Conservation (phyloP, 2,113 vertebrate genomes). For the Theristicus caerulescens region DNA sequence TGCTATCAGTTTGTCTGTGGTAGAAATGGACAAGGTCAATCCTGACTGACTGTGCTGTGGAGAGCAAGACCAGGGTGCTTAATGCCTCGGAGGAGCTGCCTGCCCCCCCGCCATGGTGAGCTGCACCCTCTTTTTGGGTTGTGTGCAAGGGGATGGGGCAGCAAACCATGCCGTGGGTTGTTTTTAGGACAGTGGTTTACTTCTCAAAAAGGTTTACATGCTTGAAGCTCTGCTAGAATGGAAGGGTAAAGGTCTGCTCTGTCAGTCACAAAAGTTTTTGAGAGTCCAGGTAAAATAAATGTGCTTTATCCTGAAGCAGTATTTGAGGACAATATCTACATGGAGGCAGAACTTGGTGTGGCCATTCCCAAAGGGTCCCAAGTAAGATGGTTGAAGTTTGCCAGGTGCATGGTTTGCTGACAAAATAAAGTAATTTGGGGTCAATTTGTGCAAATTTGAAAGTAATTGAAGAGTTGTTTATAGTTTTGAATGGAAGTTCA, state of each 20-base stretch:
- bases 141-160: not conserved
- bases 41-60: not conserved
- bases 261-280: not conserved
- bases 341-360: not conserved
- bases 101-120: not conserved
- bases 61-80: accelerated
- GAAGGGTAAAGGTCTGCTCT: not conserved
- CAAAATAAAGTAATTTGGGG: not conserved
- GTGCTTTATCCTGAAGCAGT: not conserved
- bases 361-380: accelerated
- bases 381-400: not conserved
- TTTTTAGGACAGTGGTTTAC: not conserved
- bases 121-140: not conserved
- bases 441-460: not conserved
- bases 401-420: not conserved
- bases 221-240: not conserved
- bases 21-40: not conserved
- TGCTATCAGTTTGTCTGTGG: not conserved
- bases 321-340: not conserved
- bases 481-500: not conserved
- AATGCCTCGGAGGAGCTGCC: accelerated
- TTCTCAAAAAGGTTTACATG: not conserved
- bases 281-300: not conserved
- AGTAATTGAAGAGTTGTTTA: not conserved
- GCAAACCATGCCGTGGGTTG: not conserved